A percentile compares a stretch with the other conserved stretches of the same genome.
Conservation (phyloP, 2,113 vertebrate genomes). For the Canis aureus region DNA sequence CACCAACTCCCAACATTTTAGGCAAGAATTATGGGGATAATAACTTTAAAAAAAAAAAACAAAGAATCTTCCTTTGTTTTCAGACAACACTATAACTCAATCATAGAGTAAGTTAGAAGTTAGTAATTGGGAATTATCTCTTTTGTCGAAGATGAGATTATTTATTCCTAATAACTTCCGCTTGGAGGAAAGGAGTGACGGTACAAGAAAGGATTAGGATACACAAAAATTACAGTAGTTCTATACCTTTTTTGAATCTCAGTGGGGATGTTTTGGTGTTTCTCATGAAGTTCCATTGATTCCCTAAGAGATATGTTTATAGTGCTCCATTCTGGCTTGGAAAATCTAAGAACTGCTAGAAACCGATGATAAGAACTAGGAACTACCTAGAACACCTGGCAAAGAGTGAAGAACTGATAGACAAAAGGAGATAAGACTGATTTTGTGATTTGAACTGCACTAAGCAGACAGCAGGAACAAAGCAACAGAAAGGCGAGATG, state of each 20-base stretch:
- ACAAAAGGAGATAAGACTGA: not conserved
- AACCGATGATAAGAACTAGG: not conserved
- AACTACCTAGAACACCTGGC: not conserved
- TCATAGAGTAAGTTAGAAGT: slow-evolving; percentile 16
- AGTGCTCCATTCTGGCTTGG: not conserved
- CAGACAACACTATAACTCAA: not conserved
- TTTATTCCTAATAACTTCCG: slow-evolving; percentile 4
- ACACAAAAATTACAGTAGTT: not conserved
- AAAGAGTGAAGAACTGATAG: not conserved
- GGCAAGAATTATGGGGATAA: not conserved
- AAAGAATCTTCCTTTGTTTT: slow-evolving; percentile 28
- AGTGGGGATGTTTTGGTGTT: not conserved
- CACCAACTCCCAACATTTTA: not conserved
- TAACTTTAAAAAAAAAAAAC: not conserved
- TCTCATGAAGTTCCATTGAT: not conserved
- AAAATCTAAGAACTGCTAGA: not conserved
- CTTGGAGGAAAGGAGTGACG: not conserved
- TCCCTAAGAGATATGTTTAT: not conserved
- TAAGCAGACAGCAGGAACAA: not conserved
- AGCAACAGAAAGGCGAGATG: not conserved
- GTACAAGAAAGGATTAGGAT: not conserved
- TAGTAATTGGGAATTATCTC: not conserved
- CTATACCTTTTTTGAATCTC: not conserved
- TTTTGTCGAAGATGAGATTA: not conserved
- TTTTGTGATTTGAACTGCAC: not conserved